These are phyloP conservation scores for Beris morrisii DNA, from an alignment of 2,888 invertebrate species.

Conservation along the genomic window DNA sequence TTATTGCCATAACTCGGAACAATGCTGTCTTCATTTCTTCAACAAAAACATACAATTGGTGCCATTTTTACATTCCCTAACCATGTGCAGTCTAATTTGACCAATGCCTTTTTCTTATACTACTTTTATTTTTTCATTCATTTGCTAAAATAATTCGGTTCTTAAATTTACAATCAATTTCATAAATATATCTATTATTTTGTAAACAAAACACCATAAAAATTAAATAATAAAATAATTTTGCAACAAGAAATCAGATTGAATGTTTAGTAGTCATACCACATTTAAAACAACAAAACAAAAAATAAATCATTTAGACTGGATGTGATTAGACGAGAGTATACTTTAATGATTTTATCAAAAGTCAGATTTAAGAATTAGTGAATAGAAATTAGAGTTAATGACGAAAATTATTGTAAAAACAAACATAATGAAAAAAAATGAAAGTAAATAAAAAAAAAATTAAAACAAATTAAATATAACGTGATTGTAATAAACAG, in stretches of 20 bases:
- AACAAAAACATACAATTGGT: conserved; percentile 17
- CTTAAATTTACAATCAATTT: background rate
- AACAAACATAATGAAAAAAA: conserved; percentile 20
- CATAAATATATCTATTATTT: background rate
- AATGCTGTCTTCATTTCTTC: background rate
- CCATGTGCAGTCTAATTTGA: too few species aligned
- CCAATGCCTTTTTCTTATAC: too few species aligned
- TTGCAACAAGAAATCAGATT: conserved; percentile 2
- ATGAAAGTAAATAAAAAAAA: conserved; percentile 16
- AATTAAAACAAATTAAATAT: conserved; percentile 30
- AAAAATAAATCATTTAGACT: conserved; percentile 36
- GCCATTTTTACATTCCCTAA: conserved; percentile 8
- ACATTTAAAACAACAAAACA: conserved; percentile 7
- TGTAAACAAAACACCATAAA: too few species aligned
- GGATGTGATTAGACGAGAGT: conserved; percentile 40
- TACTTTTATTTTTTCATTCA: background rate
- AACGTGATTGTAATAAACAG: conserved; percentile 31
- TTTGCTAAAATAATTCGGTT: background rate
- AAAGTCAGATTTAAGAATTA: conserved; percentile 21
- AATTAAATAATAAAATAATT: background rate
- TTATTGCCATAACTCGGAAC: background rate
- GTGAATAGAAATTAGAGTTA: conserved; percentile 20
- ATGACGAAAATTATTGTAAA: conserved; percentile 32
- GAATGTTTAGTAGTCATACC: background rate
- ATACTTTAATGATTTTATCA: conserved; percentile 34